Base-by-base conservation (phyloP, 1,140 invertebrate genomes). In the Drosophila triauraria region DNA sequence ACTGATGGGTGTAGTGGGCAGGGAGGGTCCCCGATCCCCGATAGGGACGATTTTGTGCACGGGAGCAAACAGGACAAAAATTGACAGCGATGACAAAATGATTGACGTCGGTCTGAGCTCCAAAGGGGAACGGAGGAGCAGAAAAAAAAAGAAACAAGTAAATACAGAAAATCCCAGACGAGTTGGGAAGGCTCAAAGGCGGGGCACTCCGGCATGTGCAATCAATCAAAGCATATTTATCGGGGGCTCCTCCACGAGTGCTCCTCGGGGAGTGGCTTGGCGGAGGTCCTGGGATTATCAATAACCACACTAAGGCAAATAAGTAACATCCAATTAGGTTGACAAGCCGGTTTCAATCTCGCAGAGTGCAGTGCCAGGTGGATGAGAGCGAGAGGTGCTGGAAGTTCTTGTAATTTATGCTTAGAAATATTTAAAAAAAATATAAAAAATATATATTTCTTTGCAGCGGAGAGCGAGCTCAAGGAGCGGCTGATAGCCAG, bases 401-500 rank as follows among this genome's bases (percentile, higher is more conserved):
- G 10, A 35, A 35, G 0, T 10, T 35, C 9, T 10, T 32, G 32
- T 32, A 9, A 32, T 9, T 32, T 9, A 32, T 32, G 8, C 8
- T 10, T 32, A 10, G 9, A 9, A 32, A 2, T 8, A 32, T 35
- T 35, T 10, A 9, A 35, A 10, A 10, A 20, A 35, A 35, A 10
- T 32, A 32, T 8, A 9, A 32, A 32, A 32, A 30, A 20, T 20
- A 20, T 30, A 42, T 57, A 15, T 15, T n/a, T 12, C 15, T 0
- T 53, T 38, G 13, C 50, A 69, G 54, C 56, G 43, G 75, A 78
- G 44, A 60, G 15, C 27, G 75, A 78, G 43, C 63, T 78, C n/a
- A 96, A 96, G 91, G 96, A 97, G 82, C 95, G 95, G 77, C 94
- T 98, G 46, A 96, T 98, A 53, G 94, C 95, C 50, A 94, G 94